Conservation (phyloP, 2,113 vertebrate genomes). For the Periophthalmodon schlosseri region DNA sequence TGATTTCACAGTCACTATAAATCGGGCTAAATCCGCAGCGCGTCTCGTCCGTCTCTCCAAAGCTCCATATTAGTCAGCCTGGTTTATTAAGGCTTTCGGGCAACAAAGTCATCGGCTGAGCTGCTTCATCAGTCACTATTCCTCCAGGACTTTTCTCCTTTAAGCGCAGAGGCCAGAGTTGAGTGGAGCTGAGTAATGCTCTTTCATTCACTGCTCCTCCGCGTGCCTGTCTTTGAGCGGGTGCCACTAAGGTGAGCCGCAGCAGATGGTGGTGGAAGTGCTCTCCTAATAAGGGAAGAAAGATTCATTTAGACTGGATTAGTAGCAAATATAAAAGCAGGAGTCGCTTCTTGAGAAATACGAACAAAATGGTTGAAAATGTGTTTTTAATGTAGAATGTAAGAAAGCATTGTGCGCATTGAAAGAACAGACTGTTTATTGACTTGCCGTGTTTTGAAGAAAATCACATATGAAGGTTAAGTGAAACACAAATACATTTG, state of each 20-base stretch:
- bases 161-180: constrained; percentile 35
- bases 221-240: constrained; percentile 6
- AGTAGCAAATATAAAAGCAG: constrained; percentile 2
- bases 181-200: constrained; percentile 26
- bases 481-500: not conserved
- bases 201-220: constrained; percentile 2
- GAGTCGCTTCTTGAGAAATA: not conserved
- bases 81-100: constrained; percentile 40
- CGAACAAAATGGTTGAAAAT: not conserved
- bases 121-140: constrained; percentile 46
- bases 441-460: not conserved
- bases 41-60: constrained; percentile 39
- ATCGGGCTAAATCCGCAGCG: constrained; percentile 42
- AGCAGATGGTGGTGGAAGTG: constrained; percentile 20
- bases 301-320: constrained; percentile 4
- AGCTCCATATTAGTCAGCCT: constrained; percentile 48
- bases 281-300: constrained; percentile 7
- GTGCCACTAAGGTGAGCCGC: constrained; percentile 12
- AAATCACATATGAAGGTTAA: not conserved
- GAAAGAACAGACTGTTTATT: not conserved
- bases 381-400: not conserved
- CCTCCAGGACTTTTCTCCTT: constrained; percentile 31
- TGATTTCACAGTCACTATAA: constrained; percentile 57
- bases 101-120: constrained; percentile 29
- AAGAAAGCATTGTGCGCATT: not conserved